Base-by-base conservation (phyloP, 2,888 invertebrate species). In the Adelphocoris suturalis region DNA sequence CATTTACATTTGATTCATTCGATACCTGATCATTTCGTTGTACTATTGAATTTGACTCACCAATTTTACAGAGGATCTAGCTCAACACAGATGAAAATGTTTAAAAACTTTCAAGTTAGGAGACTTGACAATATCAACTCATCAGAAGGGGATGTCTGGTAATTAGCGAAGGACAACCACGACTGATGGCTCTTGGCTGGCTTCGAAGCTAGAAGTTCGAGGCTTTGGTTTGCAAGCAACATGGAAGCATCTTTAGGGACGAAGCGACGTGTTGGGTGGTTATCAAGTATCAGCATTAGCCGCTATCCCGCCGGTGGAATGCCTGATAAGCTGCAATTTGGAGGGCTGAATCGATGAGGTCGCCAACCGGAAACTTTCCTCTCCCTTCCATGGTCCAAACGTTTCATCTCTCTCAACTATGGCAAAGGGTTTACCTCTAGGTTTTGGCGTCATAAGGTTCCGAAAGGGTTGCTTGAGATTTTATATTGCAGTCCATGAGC, bases 211-310 rank as follows among this genome's bases (percentile, higher is more conserved):
- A 5, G 57, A n/a, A n/a, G n/a, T n/a, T 68, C 5, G 19, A 23
- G 68, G 68, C 1, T 19, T 61, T 61, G 61, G 23, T 23, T 57
- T 68, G 68, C 23, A 27, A 23, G 68, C 68, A 68, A 68, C 68
- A 68, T 68, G 68, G 23, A 23, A 23, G 68, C 68, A 68, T 68
- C 68, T 23, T 68, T 23, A 68, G 78, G 7, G 78, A 46, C 16
- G 19, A 47, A 28, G 47, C 46, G 28, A 47, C 78, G 78, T 19
- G 78, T 47, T 14, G 47, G 78, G 78, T 19, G 86, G 86, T n/a
- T 86, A 86, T 86, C 75, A 86, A 86, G 86, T 86, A 86, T 47
- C 86, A 23, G 86, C 75, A 86, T 86, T 86, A 86, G 86, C 86
- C 86, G 75, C 86, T 75, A 75, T 46, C 37, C 47, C 37, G n/a